Conservation (phyloP, 2,113 vertebrate genomes). For the Acanthochromis polyacanthus region DNA sequence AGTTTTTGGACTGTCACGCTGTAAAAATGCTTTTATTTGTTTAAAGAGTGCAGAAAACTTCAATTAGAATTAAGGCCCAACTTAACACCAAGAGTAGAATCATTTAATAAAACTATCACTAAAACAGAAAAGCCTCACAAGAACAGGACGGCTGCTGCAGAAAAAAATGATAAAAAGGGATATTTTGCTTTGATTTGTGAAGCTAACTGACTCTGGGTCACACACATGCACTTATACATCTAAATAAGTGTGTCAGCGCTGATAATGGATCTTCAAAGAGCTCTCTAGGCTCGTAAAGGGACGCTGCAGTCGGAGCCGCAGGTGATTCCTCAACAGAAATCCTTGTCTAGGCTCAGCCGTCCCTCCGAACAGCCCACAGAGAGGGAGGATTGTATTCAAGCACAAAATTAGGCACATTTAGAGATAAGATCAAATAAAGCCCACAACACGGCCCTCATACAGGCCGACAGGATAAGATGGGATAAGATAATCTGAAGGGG, state of each 20-base stretch:
- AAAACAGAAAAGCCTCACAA: neutral
- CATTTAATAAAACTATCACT: neutral
- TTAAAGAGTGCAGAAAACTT: too few species aligned
- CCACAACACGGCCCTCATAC: neutral
- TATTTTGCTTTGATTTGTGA: constrained; percentile 34
- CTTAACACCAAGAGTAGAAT: too few species aligned
- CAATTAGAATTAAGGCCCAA: too few species aligned
- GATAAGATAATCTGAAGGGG: constrained; percentile 44
- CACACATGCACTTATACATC: neutral
- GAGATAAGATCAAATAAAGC: constrained; percentile 37
- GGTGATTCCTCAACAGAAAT: constrained; percentile 27
- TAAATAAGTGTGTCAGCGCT: neutral
- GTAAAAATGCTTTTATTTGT: too few species aligned
- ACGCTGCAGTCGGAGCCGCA: neutral
- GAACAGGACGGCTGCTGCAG: neutral
- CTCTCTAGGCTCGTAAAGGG: neutral
- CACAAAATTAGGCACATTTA: constrained; percentile 26
- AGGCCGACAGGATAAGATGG: constrained; percentile 4
- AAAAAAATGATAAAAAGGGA: neutral
- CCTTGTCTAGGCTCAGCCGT: constrained; percentile 2
- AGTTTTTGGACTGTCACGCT: neutral
- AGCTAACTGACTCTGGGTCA: neutral
- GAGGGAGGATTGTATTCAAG: constrained; percentile 25
- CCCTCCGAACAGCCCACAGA: constrained; percentile 12
- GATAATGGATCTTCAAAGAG: constrained; percentile 14